These are phyloP conservation scores for Brachionus paranguensis DNA, from an alignment of 1,140 invertebrate species.

Conservation along the genomic window DNA sequence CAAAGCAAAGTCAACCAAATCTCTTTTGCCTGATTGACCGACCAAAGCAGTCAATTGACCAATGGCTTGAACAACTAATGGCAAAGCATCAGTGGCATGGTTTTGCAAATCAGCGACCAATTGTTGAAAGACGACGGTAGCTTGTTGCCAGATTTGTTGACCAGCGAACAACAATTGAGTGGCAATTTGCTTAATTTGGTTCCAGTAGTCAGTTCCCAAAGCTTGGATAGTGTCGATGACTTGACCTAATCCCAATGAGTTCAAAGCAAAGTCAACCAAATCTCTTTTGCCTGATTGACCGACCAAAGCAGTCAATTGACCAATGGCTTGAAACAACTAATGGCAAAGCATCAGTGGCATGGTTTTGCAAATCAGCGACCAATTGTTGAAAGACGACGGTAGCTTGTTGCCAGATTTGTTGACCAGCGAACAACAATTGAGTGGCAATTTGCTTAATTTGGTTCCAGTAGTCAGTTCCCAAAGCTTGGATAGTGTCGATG, in stretches of 20 bases:
- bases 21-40: too few species aligned
- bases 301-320: neutral
- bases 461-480: neutral
- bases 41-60: too few species aligned
- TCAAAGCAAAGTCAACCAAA: neutral
- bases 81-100: constrained; percentile 10
- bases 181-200: neutral
- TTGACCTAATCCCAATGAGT: constrained; percentile 8
- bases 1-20: neutral
- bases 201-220: neutral
- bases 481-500: neutral
- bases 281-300: too few species aligned
- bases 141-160: constrained; percentile 18
- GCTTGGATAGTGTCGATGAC: neutral
- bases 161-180: constrained; percentile 27
- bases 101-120: neutral
- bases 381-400: neutral
- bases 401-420: constrained; percentile 15
- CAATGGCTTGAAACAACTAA: constrained; percentile 17
- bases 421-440: constrained; percentile 24
- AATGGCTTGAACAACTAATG: constrained; percentile 6
- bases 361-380: constrained; percentile 1
- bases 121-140: neutral
- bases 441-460: neutral
- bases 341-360: neutral